Evolutionary conservation across 2,797 vertebrate species (phyloP).

Genomic region (Aselliscus stoliczkanus): DNA sequence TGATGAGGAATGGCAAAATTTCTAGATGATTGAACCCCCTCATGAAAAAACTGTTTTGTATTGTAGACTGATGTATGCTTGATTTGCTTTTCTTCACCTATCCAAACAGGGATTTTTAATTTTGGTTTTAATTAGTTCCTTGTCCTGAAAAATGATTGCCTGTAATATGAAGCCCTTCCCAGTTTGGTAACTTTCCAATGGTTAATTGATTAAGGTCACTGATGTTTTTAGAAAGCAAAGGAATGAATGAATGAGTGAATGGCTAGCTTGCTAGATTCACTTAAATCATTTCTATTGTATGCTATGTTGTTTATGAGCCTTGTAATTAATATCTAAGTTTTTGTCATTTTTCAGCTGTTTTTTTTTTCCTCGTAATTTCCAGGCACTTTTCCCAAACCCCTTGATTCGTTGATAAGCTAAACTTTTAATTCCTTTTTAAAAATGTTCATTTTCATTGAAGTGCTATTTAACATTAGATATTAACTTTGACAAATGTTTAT

Average conservation of each 20-base stretch:
- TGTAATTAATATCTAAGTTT: neutral
- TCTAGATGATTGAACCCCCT: constrained; percentile 19
- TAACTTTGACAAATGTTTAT: constrained; percentile 65
- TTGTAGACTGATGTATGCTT: neutral
- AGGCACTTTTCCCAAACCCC: neutral
- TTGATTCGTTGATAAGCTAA: constrained; percentile 45
- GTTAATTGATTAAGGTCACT: neutral
- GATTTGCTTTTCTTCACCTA: constrained; percentile 39
- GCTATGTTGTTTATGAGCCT: neutral
- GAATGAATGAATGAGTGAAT: neutral
- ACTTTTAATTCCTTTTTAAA: constrained; percentile 35
- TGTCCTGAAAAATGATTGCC: constrained; percentile 39
- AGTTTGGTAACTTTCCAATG: constrained; percentile 27
- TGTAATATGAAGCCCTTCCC: constrained; percentile 41
- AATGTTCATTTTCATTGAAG: constrained; percentile 55
- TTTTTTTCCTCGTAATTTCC: neutral
- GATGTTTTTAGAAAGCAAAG: constrained; percentile 33
- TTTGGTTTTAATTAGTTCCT: constrained; percentile 53
- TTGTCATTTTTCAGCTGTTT: neutral
- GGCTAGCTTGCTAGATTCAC: neutral
- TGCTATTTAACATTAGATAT: constrained; percentile 55
- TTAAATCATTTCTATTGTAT: neutral
- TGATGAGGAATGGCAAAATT: constrained; percentile 17
- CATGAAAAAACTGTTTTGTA: neutral
- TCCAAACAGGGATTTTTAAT: constrained; percentile 20